Evolutionary conservation across 1,140 invertebrate genomes (phyloP).

Genomic region (Xylocopa sonorina): DNA sequence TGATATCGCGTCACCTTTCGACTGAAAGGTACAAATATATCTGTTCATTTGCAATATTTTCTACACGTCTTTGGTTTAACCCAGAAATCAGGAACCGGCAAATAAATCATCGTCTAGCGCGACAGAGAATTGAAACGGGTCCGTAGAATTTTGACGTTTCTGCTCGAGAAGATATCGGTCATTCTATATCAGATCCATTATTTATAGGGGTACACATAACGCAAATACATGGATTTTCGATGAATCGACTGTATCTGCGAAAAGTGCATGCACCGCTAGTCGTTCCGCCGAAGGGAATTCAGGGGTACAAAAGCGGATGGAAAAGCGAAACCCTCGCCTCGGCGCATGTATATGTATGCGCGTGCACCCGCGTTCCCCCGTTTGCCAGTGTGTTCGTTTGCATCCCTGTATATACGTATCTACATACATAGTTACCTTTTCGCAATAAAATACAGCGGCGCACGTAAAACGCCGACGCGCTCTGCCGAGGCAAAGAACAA

Average conservation of each 20-base stretch:
- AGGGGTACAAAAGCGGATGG: constrained; percentile 64
- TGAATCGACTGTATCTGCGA: constrained; percentile 58
- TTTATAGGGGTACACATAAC: constrained; percentile 57
- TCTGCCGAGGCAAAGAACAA: constrained; percentile 70
- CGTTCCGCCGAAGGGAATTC: constrained; percentile 57
- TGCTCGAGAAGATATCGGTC: constrained; percentile 35
- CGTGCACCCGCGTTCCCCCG: constrained; percentile 1
- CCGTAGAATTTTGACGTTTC: background rate
- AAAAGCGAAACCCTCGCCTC: constrained; percentile 58
- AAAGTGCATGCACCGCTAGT: constrained; percentile 58
- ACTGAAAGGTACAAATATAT: too few species aligned
- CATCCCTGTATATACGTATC: constrained; percentile 12
- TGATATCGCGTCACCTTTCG: too few species aligned
- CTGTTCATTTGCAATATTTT: too few species aligned
- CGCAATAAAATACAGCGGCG: constrained; percentile 63
- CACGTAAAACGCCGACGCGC: constrained; percentile 64
- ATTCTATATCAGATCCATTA: constrained; percentile 60
- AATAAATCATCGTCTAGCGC: background rate
- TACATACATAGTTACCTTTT: constrained; percentile 52
- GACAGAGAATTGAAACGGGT: background rate
- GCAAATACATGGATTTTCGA: constrained; percentile 58
- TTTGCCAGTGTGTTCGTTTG: background rate
- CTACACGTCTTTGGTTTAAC: too few species aligned
- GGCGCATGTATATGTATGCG: constrained; percentile 45
- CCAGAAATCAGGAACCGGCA: background rate